Evolutionary conservation across 2,888 invertebrate genomes (phyloP), one percentile per base, ranked within the genome.

Genomic region (Pterobdella sp.): DNA sequence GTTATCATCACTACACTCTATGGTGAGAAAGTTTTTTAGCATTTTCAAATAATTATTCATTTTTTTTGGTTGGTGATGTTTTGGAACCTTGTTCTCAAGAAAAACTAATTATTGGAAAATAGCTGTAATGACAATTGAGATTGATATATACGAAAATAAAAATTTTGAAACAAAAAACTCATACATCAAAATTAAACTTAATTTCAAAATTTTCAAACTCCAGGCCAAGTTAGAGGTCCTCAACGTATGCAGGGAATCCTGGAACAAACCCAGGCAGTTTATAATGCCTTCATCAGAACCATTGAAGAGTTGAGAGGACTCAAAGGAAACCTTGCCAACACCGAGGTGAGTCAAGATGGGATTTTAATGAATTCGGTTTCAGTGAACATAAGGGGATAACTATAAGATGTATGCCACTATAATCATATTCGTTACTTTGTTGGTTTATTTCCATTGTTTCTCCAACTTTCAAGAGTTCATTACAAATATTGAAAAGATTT

Each of bases 181-280:
- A n/a, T n/a, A n/a, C n/a, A n/a, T n/a, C n/a, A n/a, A n/a, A n/a
- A n/a, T n/a, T n/a, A n/a, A n/a, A n/a, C n/a, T n/a, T n/a, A n/a
- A n/a, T n/a, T n/a, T 22, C 22, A 42, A 22, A 42, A 22, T 42
- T 14, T 7, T 42, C 22, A 22, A 42, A 7, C 49, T 42, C 32
- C 76, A 84, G 83, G 84, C 68, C 80, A 81, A 1, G 76, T 77
- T 32, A 79, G 79, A 74, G 81, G 82, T 42, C 81, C 81, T 42
- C 78, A 78, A 72, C 85, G 87, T 77, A 85, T 87, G 74, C 85
- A 85, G 67, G 84, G 86, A 75, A 86, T 90, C 0, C 82, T 88
- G 32, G 84, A 85, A 35, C 88, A 88, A 79, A 88, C 88, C 80
- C 85, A 86, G 64, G 89, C 89, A 78, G 88, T 89, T 86, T 80